Evolutionary conservation across 2,113 vertebrate genomes (phyloP), one percentile per base, ranked within the genome.

Genomic region (Pipa parva): DNA sequence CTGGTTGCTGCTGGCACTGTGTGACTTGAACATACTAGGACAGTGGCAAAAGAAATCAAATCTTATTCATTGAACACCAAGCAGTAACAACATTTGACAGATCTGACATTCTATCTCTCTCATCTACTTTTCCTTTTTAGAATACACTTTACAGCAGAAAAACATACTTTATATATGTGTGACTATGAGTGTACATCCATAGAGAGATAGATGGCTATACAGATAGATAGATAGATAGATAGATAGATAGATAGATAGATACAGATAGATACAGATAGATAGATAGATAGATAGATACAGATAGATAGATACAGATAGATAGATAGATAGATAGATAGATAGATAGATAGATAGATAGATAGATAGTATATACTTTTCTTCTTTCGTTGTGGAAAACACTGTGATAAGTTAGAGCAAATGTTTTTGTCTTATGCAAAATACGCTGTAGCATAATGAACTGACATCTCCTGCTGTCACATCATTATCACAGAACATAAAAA

Each of bases 1-100:
- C 86, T 90, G 87, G 85, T 89, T 84, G 87, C 87, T 93, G 90
- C 90, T 90, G 92, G 89, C 89, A 89, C 76, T 87, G 81, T 87
- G 87, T 83, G 89, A 82, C 87, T 91, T 84, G 88, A 87, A 82
- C 90, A 84, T 93, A 88, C 87, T 90, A 89, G 88, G 89, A 91
- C 88, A 89, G 87, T 89, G 86, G 89, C 88, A 90, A 83, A 87
- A 88, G 84, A 88, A 88, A 91, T 91, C 87, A 89, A 89, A 84
- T 91, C 85, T 87, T 81, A 86, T 79, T 81, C 86, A 85, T 81
- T 86, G 79, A 90, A 84, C 92, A 93, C 86, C 83, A 83, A 86
- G 84, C 83, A 81, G 81, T 89, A 91, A 91, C 89, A 82, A 83
- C 75, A 83, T 88, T 81, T 91, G 91, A 91, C 91, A 92, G 85